phyloP scores from a whole-genome alignment of 1,140 invertebrate species.

The Drosophila sucinea region DNA sequence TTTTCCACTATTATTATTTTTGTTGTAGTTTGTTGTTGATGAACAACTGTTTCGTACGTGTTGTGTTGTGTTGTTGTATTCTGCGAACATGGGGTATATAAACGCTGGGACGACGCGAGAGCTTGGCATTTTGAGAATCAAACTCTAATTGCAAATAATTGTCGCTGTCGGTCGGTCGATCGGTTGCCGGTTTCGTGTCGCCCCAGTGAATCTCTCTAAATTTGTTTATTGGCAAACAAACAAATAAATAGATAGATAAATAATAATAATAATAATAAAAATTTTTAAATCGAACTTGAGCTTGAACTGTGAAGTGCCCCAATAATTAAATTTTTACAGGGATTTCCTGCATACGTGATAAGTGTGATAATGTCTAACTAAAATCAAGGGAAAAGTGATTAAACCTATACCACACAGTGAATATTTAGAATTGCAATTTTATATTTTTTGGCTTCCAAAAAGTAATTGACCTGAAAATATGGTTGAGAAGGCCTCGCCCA shows the following conservation, averaged over 20 bases:
- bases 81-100: constrained; percentile 36
- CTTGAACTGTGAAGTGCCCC: constrained; percentile 26
- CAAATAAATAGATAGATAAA: constrained; percentile 24
- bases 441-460: no score
- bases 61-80: constrained; percentile 9
- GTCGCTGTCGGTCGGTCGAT: constrained; percentile 12
- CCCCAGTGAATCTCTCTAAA: constrained; percentile 14
- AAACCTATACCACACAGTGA: background rate
- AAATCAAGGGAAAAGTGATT: background rate
- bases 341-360: constrained; percentile 39
- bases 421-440: no score
- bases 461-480: constrained; percentile 37
- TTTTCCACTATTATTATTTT: constrained; percentile 2
- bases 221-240: background rate
- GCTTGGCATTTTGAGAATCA: constrained; percentile 49
- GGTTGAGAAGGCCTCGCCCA: constrained; percentile 63
- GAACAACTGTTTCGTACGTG: constrained; percentile 43
- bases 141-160: constrained; percentile 49
- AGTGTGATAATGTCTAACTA: constrained; percentile 27
- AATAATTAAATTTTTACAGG: constrained; percentile 10
- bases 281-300: constrained; percentile 26
- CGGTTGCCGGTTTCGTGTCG: constrained; percentile 27
- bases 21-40: constrained; percentile 23
- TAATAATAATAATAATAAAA: constrained; percentile 35
- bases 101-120: constrained; percentile 22